Percentiles rank a stretch among this genome's conserved stretches.
These are phyloP conservation scores for Oithona nana DNA, from an alignment of 2,888 invertebrate species.

Conservation along the genomic window DNA sequence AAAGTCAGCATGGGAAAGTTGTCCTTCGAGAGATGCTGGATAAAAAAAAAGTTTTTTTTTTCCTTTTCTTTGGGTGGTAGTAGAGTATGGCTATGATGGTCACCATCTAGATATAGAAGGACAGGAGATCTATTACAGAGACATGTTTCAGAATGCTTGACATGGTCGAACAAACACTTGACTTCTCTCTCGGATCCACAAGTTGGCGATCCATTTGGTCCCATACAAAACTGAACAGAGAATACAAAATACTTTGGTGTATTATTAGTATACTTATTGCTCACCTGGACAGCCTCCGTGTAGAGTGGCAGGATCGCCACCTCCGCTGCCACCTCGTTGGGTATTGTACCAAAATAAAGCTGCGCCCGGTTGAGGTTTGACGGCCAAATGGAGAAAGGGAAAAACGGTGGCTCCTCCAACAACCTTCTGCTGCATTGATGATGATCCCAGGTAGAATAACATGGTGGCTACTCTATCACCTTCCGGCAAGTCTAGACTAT, in stretches of 20 bases:
- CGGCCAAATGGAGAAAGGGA: slow-evolving; percentile 21
- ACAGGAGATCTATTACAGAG: too few relatives aligned
- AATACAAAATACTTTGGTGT: too few relatives aligned
- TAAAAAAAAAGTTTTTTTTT: too few relatives aligned
- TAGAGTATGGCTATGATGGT: too few relatives aligned
- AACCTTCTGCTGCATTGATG: slow-evolving; percentile 22
- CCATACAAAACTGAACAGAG: slow-evolving; percentile 29
- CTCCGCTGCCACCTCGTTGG: slow-evolving; percentile 26
- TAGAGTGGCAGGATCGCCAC: slow-evolving; percentile 27
- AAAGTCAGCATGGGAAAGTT: too few relatives aligned
- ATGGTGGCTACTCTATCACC: slow-evolving; percentile 21
- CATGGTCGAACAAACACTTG: too few relatives aligned
- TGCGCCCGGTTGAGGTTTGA: slow-evolving; percentile 23
- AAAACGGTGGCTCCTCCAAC: slow-evolving; percentile 23
- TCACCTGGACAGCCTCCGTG: slow-evolving; percentile 31
- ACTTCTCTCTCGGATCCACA: too few relatives aligned
- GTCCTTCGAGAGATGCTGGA: too few relatives aligned
- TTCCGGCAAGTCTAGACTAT: slow-evolving; percentile 14
- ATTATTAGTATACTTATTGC: too few relatives aligned
- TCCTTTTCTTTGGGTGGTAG: too few relatives aligned
- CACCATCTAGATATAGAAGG: too few relatives aligned
- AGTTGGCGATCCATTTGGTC: slow-evolving; percentile 26
- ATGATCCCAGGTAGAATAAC: slow-evolving; percentile 21
- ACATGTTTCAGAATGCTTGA: too few relatives aligned
- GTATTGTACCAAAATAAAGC: slow-evolving; percentile 31